Percentiles rank a stretch among this genome's conserved stretches.
phyloP scores from a whole-genome alignment of 2,888 invertebrate species.

The Protonemura montana region DNA sequence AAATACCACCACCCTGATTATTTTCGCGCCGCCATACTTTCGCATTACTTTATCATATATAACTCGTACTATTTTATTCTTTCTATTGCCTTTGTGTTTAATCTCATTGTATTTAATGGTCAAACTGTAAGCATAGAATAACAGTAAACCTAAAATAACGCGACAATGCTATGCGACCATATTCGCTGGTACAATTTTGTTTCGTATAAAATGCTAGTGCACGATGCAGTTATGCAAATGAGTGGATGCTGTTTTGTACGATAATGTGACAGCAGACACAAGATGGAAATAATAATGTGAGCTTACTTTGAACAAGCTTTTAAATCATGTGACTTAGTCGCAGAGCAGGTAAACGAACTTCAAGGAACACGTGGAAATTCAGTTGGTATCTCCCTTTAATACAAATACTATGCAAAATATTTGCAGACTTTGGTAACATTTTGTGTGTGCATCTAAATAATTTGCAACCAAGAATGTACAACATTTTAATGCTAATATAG shows the following conservation, averaged over 20 bases:
- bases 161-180: not conserved
- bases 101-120: constrained; percentile 7
- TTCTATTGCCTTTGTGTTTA: not conserved
- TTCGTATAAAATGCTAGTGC: not conserved
- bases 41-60: not conserved
- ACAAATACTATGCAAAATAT: too few relatives aligned
- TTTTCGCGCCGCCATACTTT: not conserved
- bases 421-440: too few relatives aligned
- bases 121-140: not conserved
- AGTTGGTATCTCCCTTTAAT: not conserved
- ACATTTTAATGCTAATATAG: too few relatives aligned
- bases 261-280: constrained; percentile 7
- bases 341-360: not conserved
- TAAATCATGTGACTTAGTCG: not conserved
- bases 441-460: too few relatives aligned
- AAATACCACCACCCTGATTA: not conserved
- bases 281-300: not conserved
- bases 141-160: not conserved
- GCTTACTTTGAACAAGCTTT: not conserved
- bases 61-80: not conserved
- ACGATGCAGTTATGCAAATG: not conserved
- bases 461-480: too few relatives aligned
- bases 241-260: not conserved
- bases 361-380: not conserved
- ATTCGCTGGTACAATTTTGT: not conserved